Conservation (phyloP, 2,888 invertebrate genomes). For the Glyphotaelius pellucidus region DNA sequence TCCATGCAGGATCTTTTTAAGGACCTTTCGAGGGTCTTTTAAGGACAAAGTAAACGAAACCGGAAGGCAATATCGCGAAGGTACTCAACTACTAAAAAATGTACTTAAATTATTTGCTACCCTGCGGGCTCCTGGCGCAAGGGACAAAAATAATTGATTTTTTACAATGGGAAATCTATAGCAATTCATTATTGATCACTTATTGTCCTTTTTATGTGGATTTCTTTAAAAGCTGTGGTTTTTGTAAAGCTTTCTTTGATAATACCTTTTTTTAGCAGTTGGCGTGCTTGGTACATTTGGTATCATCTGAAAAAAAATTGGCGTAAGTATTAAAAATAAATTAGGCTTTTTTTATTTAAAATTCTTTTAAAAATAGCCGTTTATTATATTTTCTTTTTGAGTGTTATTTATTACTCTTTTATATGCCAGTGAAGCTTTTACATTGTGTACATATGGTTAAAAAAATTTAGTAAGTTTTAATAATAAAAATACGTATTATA, state of each 20-base stretch:
- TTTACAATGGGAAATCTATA: background rate
- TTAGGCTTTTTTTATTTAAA: too few species aligned
- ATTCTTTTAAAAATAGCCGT: too few species aligned
- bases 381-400: too few species aligned
- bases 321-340: too few species aligned
- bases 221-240: conserved; percentile 8
- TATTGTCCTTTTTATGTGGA: background rate
- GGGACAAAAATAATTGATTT: background rate
- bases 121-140: background rate
- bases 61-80: conserved; percentile 35
- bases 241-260: background rate
- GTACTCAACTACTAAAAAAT: background rate
- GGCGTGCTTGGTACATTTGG: background rate
- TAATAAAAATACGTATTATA: too few species aligned
- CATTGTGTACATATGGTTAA: too few species aligned
- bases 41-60: conserved; percentile 42
- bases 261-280: background rate
- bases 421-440: too few species aligned
- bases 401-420: too few species aligned
- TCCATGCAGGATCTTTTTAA: conserved; percentile 31
- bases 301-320: too few species aligned
- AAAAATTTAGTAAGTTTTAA: too few species aligned
- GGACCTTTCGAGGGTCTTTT: conserved; percentile 12
- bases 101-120: background rate
- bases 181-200: background rate